Evolutionary conservation across 2,888 invertebrate species (phyloP).

Genomic region (Corbicula japonica): DNA sequence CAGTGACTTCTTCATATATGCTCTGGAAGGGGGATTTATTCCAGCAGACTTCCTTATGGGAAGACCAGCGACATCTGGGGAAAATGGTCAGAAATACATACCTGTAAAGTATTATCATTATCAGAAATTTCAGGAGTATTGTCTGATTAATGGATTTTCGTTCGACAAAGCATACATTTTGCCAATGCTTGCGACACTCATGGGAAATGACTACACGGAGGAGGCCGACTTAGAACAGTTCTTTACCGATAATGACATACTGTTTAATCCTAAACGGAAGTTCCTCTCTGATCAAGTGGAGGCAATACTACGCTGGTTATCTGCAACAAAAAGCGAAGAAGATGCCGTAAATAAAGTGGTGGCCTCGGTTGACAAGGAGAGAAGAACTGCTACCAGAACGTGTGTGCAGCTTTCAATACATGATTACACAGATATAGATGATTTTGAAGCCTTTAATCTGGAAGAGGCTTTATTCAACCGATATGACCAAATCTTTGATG

Average conservation of each 20-base stretch:
- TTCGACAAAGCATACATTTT: constrained; percentile 89
- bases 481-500: not conserved
- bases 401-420: too few relatives aligned
- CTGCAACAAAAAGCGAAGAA: not conserved
- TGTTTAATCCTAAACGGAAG: constrained; percentile 44
- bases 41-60: constrained; percentile 88
- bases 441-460: constrained; percentile 1
- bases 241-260: constrained; percentile 65
- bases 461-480: not conserved
- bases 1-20: constrained; percentile 97
- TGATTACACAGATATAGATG: constrained; percentile 75
- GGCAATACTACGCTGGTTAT: constrained; percentile 92
- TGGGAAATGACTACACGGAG: constrained; percentile 95
- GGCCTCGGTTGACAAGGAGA: constrained; percentile 69
- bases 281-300: constrained; percentile 90
- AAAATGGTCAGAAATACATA: constrained; percentile 50
- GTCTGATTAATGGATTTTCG: constrained; percentile 87
- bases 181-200: constrained; percentile 91
- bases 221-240: constrained; percentile 70
- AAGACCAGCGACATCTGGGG: not conserved
- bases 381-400: too few relatives aligned
- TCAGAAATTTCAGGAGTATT: constrained; percentile 87
- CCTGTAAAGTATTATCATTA: constrained; percentile 89
- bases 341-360: constrained; percentile 84
- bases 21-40: constrained; percentile 91